Base-by-base conservation (phyloP, 2,888 invertebrate genomes). In the Thecocarcelia acutangulata region DNA sequence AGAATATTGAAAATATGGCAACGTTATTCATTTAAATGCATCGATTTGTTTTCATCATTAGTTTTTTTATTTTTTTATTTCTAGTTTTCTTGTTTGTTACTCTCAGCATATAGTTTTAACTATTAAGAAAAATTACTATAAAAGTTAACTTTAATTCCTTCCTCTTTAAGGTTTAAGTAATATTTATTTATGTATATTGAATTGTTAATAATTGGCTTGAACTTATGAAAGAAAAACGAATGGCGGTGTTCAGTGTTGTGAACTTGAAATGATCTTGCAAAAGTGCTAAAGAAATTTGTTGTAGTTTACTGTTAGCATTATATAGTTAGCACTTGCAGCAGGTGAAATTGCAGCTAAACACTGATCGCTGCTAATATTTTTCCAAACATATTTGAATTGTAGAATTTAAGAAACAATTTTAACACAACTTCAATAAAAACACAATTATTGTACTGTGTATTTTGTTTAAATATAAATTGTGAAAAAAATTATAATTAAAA, bases 91-190 rank as follows among this genome's bases (percentile, higher is more conserved):
- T 44, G 1, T 50, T n/a, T 75, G 2, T 52, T 75, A 61, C 13
- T 56, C 44, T 68, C 44, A 54, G 21, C 6, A 17, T 13, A 58
- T 82, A 78, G 74, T 56, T 46, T 17, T 66, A 75, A 21, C 50
- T 15, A 37, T 61, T 78, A 78, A 70, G 74, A 70, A 75, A n/a
- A 66, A 64, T 44, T 40, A 46, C 4, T 56, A 6, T 52, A 66
- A 63, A 42, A 63, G 70, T 24, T 82, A 58, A 75, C 42, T 78
- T 66, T 37, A 75, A 82, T 75, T 78, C 78, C 78, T 70, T 75
- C 78, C 74, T 37, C 28, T 24, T 66, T 17, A 69, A 70, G 50
- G 40, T 82, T 66, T 74, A 66, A 63, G 59, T 44, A 40, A 64
- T 74, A 52, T 21, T n/a, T 9, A 40, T 42, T 50, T 21, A 50